These are phyloP conservation scores for Phrynosoma blainvillii DNA, from an alignment of 2,113 vertebrate species.

Conservation along the genomic window DNA sequence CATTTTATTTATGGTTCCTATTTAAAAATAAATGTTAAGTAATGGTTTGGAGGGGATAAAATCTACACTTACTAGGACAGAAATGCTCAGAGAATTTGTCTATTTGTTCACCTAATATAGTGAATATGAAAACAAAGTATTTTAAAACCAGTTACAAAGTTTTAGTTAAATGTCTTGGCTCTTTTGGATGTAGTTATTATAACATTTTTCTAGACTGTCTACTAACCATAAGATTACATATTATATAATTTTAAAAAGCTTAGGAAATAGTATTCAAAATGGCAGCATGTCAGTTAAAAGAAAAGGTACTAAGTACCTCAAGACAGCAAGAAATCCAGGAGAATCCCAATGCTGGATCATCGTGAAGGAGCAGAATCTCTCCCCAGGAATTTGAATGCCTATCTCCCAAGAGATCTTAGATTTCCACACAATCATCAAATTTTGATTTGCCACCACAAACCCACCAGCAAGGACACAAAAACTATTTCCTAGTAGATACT, in stretches of 20 bases:
- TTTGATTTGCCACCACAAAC: neutral
- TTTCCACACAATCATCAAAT: neutral
- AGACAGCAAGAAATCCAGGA: neutral
- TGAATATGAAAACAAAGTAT: accelerated
- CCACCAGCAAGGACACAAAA: neutral
- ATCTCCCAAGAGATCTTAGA: neutral
- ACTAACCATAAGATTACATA: accelerated
- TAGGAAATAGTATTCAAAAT: neutral
- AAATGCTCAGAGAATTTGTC: neutral
- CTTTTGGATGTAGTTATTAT: neutral
- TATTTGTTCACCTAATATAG: neutral
- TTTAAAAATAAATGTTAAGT: neutral
- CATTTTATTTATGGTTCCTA: neutral
- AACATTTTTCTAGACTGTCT: accelerated
- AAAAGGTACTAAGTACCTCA: neutral
- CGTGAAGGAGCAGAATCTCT: neutral
- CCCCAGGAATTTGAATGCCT: neutral
- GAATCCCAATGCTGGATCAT: neutral
- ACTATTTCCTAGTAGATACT: neutral
- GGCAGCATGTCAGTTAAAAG: neutral
- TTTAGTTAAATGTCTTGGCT: neutral
- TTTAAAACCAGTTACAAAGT: neutral
- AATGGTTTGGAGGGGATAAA: neutral
- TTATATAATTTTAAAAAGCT: neutral
- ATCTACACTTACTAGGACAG: neutral